These are phyloP conservation scores for Scaptodrosophila latifasciaeformis DNA, from an alignment of 2,888 invertebrate genomes.

Conservation along the genomic window DNA sequence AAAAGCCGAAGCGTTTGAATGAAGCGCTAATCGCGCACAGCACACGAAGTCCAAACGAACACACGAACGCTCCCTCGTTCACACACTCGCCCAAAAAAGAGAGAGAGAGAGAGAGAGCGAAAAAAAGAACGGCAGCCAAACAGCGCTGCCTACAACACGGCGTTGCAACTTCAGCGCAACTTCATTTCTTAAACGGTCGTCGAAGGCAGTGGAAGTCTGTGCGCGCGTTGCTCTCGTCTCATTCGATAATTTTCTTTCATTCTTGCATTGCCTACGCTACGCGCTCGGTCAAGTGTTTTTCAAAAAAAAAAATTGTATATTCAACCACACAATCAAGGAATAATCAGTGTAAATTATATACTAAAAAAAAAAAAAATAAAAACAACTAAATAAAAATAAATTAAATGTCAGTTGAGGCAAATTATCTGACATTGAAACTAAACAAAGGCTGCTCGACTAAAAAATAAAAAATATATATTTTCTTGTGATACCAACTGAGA, in stretches of 20 bases:
- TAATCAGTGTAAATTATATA: not conserved
- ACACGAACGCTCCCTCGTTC: not conserved
- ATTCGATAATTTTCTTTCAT: not conserved
- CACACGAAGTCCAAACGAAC: not conserved
- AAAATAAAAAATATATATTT: too few relatives aligned
- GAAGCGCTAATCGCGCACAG: not conserved
- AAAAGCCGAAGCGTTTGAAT: not conserved
- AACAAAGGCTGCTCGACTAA: too few relatives aligned
- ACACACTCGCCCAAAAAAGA: not conserved
- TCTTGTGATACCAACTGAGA: too few relatives aligned
- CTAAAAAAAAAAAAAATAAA: conserved; percentile 10
- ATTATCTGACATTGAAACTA: too few relatives aligned
- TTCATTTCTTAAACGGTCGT: conserved; percentile 72
- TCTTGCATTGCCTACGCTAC: not conserved
- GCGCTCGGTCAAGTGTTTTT: not conserved
- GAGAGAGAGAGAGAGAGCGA: not conserved
- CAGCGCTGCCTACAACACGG: conserved; percentile 54
- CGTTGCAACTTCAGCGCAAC: conserved; percentile 66
- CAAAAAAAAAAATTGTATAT: conserved; percentile 27
- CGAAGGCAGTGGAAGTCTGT: conserved; percentile 67
- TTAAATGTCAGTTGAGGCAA: too few relatives aligned
- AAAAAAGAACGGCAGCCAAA: conserved; percentile 9
- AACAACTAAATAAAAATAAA: not conserved
- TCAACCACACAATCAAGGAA: not conserved
- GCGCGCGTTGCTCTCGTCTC: conserved; percentile 35